These are phyloP conservation scores for Vicugna pacos DNA, from an alignment of 2,113 vertebrate genomes.

Conservation along the genomic window DNA sequence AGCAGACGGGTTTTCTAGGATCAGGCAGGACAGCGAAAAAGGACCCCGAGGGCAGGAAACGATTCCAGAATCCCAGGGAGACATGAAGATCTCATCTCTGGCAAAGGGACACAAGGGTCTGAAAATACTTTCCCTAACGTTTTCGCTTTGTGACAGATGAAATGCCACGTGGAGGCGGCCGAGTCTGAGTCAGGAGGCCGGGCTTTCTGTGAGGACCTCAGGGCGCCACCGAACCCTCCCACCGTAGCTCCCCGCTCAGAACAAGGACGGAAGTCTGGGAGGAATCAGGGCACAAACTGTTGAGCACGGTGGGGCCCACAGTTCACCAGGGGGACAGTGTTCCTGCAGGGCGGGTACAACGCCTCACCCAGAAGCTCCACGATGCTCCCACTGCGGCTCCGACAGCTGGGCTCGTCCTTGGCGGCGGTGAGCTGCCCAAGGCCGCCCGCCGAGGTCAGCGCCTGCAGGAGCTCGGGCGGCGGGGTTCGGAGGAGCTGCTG, in stretches of 20 bases:
- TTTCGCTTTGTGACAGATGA: background rate
- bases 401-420: slow-evolving; percentile 88
- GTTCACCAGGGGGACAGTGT: no score
- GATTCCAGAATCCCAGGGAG: background rate
- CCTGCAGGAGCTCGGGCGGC: slow-evolving; percentile 93
- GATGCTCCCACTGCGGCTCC: slow-evolving; percentile 95
- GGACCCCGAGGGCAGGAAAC: background rate
- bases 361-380: slow-evolving; percentile 94
- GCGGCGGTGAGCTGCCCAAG: slow-evolving; percentile 88
- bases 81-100: background rate
- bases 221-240: background rate
- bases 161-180: background rate
- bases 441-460: slow-evolving; percentile 90
- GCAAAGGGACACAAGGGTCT: background rate
- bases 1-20: background rate
- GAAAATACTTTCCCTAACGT: background rate
- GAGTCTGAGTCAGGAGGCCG: accelerated
- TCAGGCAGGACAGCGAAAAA: background rate
- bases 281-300: background rate
- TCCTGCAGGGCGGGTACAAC: background rate
- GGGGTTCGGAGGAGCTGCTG: slow-evolving; percentile 96
- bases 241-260: background rate
- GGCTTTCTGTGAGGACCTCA: background rate
- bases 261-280: accelerated
- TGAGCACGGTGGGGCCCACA: no score